These are phyloP conservation scores for Apamea anceps DNA, from an alignment of 2,888 invertebrate species.

Conservation along the genomic window DNA sequence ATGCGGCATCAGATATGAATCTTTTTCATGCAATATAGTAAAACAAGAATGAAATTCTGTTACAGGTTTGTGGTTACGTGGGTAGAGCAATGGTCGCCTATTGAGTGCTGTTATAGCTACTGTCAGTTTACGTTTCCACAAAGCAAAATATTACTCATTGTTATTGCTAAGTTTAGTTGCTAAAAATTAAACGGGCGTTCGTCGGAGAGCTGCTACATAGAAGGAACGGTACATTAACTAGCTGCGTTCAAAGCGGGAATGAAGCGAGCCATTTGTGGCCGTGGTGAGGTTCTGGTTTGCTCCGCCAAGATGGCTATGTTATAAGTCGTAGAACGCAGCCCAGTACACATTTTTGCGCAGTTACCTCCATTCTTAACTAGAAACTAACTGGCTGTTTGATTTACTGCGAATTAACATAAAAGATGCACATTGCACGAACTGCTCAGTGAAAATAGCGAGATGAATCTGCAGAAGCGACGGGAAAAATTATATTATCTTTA, in stretches of 20 bases:
- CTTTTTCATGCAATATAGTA: slow-evolving; percentile 54
- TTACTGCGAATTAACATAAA: slow-evolving; percentile 45
- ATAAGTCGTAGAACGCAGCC: slow-evolving; percentile 50
- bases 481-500: slow-evolving; percentile 8
- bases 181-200: slow-evolving; percentile 70
- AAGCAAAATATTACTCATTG: slow-evolving; percentile 65
- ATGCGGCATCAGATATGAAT: slow-evolving; percentile 64
- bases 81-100: slow-evolving; percentile 12
- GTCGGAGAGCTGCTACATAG: slow-evolving; percentile 60
- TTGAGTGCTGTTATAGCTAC: slow-evolving; percentile 22
- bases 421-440: slow-evolving; percentile 10
- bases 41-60: slow-evolving; percentile 28
- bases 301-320: slow-evolving; percentile 60
- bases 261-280: slow-evolving; percentile 76
- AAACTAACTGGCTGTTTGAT: slow-evolving; percentile 53
- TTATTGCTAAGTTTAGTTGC: slow-evolving; percentile 60
- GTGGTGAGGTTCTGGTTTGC: slow-evolving; percentile 62
- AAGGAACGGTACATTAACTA: slow-evolving; percentile 77
- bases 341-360: slow-evolving; percentile 51
- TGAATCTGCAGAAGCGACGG: slow-evolving; percentile 5
- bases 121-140: slow-evolving; percentile 55
- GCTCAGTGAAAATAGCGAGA: slow-evolving; percentile 23
- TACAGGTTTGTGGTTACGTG: slow-evolving; percentile 11
- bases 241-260: slow-evolving; percentile 74
- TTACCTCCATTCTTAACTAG: slow-evolving; percentile 59